phyloP scores from a whole-genome alignment of 2,113 vertebrate species.

The Scolopax mira region DNA sequence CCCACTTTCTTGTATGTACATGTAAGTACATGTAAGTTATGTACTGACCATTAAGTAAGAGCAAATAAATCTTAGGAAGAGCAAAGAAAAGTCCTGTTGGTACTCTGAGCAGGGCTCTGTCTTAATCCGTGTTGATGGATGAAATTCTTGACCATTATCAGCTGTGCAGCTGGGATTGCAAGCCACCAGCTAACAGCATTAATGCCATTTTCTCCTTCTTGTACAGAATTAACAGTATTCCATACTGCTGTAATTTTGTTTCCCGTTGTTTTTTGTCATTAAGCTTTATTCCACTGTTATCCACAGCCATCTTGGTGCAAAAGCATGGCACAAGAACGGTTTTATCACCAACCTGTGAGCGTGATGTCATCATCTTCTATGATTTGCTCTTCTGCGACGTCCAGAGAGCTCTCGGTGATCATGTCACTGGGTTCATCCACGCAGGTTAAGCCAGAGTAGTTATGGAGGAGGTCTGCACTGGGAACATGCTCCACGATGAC shows the following conservation, averaged over 20 bases:
- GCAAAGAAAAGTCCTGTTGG: background rate
- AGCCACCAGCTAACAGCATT: background rate
- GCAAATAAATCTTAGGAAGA: background rate
- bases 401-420: conserved; percentile 81
- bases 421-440: conserved; percentile 82
- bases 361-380: conserved; percentile 82
- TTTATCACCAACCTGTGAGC: conserved; percentile 74
- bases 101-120: background rate
- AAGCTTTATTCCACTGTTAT: background rate
- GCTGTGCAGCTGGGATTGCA: background rate
- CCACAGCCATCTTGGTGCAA: background rate
- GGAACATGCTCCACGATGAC: conserved; percentile 94
- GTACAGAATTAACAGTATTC: background rate
- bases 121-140: background rate
- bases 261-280: background rate
- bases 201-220: background rate
- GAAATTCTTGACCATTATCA: background rate
- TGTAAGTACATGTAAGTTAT: background rate
- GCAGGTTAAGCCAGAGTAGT: conserved; percentile 84
- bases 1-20: background rate
- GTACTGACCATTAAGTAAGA: background rate
- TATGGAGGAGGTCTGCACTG: conserved; percentile 83
- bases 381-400: conserved; percentile 82
- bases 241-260: background rate
- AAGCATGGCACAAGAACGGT: background rate